A percentile compares a stretch with the other conserved stretches of the same genome.
Conservation (phyloP, 2,113 vertebrate species). For the Promerops cafer region DNA sequence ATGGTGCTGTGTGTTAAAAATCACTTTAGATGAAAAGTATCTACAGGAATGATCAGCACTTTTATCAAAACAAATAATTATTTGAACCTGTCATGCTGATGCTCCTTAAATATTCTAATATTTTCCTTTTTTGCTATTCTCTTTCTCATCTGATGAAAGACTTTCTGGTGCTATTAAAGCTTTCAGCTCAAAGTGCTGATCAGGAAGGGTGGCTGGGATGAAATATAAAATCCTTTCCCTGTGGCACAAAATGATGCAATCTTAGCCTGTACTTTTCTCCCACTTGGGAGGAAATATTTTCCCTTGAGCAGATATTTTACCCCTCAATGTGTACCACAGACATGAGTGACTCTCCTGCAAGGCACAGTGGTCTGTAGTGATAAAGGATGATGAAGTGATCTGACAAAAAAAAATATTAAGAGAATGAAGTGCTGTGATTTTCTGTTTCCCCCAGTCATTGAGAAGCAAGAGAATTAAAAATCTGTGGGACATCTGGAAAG, state of each 20-base stretch:
- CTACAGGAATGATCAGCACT: not conserved
- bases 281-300: not conserved
- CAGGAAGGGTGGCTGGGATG: not conserved
- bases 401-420: conserved; percentile 10
- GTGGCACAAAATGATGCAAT: not conserved
- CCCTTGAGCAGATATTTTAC: not conserved
- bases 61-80: not conserved
- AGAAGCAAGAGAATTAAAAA: conserved; percentile 19
- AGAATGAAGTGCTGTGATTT: not conserved
- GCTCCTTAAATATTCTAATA: not conserved
- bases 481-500: conserved; percentile 31
- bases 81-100: not conserved
- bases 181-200: not conserved
- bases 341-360: not conserved
- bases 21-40: not conserved
- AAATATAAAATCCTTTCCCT: not conserved
- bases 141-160: not conserved
- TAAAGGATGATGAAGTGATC: not conserved
- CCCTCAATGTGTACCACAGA: not conserved
- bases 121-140: not conserved
- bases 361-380: not conserved
- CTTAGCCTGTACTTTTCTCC: not conserved
- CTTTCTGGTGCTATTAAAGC: not conserved
- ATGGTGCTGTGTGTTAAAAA: not conserved
- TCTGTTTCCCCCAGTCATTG: not conserved